These are phyloP conservation scores for Ciona savignyi DNA, from an alignment of 23 tunicate species.

Conservation along the genomic window DNA sequence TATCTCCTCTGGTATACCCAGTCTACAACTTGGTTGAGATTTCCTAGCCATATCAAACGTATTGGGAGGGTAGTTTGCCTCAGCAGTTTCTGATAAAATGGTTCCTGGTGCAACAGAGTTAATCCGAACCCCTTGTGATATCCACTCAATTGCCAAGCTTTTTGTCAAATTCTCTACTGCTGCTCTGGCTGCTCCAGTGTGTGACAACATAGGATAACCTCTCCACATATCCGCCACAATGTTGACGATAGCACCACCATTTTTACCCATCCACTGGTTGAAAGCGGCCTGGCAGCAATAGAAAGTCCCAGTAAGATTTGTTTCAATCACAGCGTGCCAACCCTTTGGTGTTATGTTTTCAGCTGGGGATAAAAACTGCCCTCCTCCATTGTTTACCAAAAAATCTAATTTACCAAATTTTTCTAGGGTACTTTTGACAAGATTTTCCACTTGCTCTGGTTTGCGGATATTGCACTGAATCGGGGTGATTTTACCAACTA, in stretches of 20 bases:
- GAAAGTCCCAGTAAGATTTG: constrained; percentile 92
- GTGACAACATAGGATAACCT: constrained; percentile 64
- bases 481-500: constrained; percentile 38
- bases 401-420: constrained; percentile 75
- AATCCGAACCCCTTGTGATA: constrained; percentile 55
- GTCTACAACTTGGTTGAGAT: constrained; percentile 64
- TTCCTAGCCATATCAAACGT: constrained; percentile 28
- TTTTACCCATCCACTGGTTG: constrained; percentile 63
- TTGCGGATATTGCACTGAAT: constrained; percentile 81
- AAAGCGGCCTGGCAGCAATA: constrained; percentile 75
- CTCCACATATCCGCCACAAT: constrained; percentile 58
- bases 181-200: constrained; percentile 86
- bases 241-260: constrained; percentile 91
- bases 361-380: constrained; percentile 80
- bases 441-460: constrained; percentile 52
- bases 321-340: constrained; percentile 96
- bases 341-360: constrained; percentile 66
- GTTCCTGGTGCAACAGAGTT: too few relatives aligned
- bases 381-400: constrained; percentile 93
- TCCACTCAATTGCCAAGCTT: constrained; percentile 84
- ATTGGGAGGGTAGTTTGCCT: constrained; percentile 53
- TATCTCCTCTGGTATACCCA: constrained; percentile 71
- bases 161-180: constrained; percentile 80
- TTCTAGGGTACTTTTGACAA: constrained; percentile 43
- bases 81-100: constrained; percentile 87